Conservation (phyloP, 2,888 invertebrate genomes). For the Philaethria dido region DNA sequence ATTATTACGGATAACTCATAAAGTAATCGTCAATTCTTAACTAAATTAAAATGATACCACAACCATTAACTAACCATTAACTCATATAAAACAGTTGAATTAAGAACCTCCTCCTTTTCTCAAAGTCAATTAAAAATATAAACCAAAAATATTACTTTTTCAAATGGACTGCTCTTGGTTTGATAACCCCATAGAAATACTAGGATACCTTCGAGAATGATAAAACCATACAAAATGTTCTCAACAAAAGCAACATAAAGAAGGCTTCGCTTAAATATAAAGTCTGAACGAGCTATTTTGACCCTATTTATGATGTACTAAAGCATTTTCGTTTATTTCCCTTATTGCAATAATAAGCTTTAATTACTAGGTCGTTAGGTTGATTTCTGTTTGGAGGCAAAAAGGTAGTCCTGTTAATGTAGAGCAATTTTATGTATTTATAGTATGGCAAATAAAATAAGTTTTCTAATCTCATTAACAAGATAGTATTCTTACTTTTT, state of each 20-base stretch:
- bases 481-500: conserved; percentile 21
- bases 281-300: conserved; percentile 37
- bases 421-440: conserved; percentile 6
- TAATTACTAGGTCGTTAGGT: conserved; percentile 40
- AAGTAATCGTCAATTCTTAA: too few relatives aligned
- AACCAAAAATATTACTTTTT: not conserved
- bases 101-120: too few relatives aligned
- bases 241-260: conserved; percentile 12
- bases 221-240: conserved; percentile 8
- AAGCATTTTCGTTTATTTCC: conserved; percentile 50
- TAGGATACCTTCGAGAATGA: conserved; percentile 15
- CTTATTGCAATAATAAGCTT: conserved; percentile 35
- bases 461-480: conserved; percentile 34
- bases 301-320: conserved; percentile 61
- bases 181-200: not conserved
- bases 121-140: too few relatives aligned
- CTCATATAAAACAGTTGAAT: too few relatives aligned
- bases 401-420: conserved; percentile 19
- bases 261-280: conserved; percentile 15
- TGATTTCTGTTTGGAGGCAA: conserved; percentile 31
- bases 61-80: too few relatives aligned
- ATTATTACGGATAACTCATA: too few relatives aligned
- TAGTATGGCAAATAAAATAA: conserved; percentile 35
- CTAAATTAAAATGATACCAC: too few relatives aligned
- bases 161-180: not conserved